Evolutionary conservation across 1,140 invertebrate species (phyloP), one percentile per base, ranked within the genome.

Genomic region (Heterodera schachtii): DNA sequence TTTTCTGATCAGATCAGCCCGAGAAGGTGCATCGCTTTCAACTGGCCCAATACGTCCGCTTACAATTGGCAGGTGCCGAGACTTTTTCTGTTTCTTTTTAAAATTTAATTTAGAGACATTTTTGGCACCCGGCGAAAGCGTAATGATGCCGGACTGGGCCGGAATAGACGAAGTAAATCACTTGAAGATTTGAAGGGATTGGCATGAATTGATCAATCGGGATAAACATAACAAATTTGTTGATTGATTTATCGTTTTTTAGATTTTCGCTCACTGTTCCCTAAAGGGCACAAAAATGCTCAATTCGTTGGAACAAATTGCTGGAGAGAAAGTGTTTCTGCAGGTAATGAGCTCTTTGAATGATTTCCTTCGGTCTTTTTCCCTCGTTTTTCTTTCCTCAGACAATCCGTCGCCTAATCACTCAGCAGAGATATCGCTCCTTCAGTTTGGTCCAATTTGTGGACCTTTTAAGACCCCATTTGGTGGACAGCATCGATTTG

Each of bases 271-370:
- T 19, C 82, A 84, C 66, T 85, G 84, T 75, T 84, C 74, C 31
- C 19, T 70, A 16, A 86, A 87, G 83, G 84, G 84, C 11, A 75
- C 73, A 43, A 83, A 87, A 83, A 46, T 84, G 9, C 78, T 85
- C 2, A 71, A 79, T 41, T 86, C 81, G 49, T 66, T 85, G 82
- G 85, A 86, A 43, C 41, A 52, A 31, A 49, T 84, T 31, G 69
- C 84, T 44, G 85, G 84, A 5, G 82, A 84, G 46, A 77, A 82
- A 49, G 57, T 81, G 41, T 76, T 85, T 31, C 60, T 85, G 11
- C 16, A 31, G 16, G 82, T 83, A 21, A 11, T 8, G 11, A 64
- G 16, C 57, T 19, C 5, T 64, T 16, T 16, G 5, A 64, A 19
- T 11, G 5, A 64, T 52, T 52, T 52, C 6, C 49, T 11, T 11